Evolutionary conservation across 2,888 invertebrate genomes (phyloP), one percentile per base, ranked within the genome.

Genomic region (Harpalus rubripes): DNA sequence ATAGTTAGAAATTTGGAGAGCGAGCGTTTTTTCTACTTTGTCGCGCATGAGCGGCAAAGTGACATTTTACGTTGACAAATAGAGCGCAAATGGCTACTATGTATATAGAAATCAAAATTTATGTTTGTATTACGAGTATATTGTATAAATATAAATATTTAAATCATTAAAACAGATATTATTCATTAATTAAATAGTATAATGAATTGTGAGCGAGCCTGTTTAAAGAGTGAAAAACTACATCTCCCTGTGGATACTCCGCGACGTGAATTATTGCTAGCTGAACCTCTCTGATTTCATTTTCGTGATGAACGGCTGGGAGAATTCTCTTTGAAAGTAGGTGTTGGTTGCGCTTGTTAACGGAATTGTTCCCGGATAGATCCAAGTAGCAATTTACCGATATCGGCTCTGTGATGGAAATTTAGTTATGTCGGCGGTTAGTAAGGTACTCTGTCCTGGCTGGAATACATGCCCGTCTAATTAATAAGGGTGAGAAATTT

Each of bases 401-500:
- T 74, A 44, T 44, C 44, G 72, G 16, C 32, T 58, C 56, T 58
- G 56, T 58, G 58, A 78, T 26, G 78, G 78, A 78, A 78, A 78
- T 78, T 78, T 78, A 58, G 58, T 78, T 78, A 78, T 58, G 58
- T 74, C 41, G 15, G 44, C 16, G 72, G 78, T 78, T 78, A 78
- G 78, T 18, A 78, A 56, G 78, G 78, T 58, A 59, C 59, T 78
- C 32, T 56, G 18, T 76, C 12, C 56, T 32, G 76, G 52, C 12
- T 76, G n/a, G 22, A 76, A 76, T 52, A 76, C 22, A 32, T 56
- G 78, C 7, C 44, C 22, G 58, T 26, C 22, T 78, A 78, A 78
- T 78, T 78, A 78, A 58, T 78, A 78, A 78, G 78, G 78, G 78
- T 78, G 58, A 7, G 58, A 26, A 26, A 78, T 78, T 78, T 59